Conservation (phyloP, 2,797 vertebrate genomes). For the Phalloptychus januarius region DNA sequence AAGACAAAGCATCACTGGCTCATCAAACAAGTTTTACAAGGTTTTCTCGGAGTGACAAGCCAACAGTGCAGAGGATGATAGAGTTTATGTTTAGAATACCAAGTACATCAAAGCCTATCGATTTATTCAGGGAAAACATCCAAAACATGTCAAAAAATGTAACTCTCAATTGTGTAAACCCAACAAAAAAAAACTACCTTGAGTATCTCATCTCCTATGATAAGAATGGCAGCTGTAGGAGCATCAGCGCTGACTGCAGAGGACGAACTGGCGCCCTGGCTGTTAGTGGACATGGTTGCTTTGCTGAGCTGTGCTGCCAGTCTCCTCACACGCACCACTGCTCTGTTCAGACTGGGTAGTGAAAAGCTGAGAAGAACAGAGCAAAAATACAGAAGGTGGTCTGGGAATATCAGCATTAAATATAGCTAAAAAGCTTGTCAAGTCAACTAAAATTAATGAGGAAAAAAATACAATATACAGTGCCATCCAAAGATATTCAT, state of each 20-base stretch:
- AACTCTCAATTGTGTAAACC: slow-evolving; percentile 8
- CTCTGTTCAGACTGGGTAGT: slow-evolving; percentile 69
- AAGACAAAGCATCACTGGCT: slow-evolving; percentile 29
- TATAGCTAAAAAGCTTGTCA: background rate
- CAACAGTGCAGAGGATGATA: slow-evolving; percentile 10
- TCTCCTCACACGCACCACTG: slow-evolving; percentile 72
- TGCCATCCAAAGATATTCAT: background rate
- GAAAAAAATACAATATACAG: background rate
- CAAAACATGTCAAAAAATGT: slow-evolving; percentile 19
- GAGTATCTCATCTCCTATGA: slow-evolving; percentile 96
- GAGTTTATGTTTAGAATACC: slow-evolving; percentile 12
- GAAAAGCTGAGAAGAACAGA: slow-evolving; percentile 48
- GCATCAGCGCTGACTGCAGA: slow-evolving; percentile 40
- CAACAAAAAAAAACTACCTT: slow-evolving; percentile 80
- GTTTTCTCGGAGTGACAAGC: slow-evolving; percentile 25
- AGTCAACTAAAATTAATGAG: background rate
- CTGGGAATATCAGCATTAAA: background rate
- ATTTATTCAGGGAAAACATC: background rate
- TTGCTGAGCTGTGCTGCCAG: slow-evolving; percentile 73
- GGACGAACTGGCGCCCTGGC: slow-evolving; percentile 41
- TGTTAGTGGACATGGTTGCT: slow-evolving; percentile 72
- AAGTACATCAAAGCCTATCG: slow-evolving; percentile 6
- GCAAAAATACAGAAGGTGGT: background rate
- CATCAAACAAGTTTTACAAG: slow-evolving; percentile 36
- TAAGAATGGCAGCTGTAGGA: slow-evolving; percentile 90